Percentiles rank a stretch among this genome's conserved stretches.
These are phyloP conservation scores for Tursiops truncatus DNA, from an alignment of 2,113 vertebrate species.

Conservation along the genomic window DNA sequence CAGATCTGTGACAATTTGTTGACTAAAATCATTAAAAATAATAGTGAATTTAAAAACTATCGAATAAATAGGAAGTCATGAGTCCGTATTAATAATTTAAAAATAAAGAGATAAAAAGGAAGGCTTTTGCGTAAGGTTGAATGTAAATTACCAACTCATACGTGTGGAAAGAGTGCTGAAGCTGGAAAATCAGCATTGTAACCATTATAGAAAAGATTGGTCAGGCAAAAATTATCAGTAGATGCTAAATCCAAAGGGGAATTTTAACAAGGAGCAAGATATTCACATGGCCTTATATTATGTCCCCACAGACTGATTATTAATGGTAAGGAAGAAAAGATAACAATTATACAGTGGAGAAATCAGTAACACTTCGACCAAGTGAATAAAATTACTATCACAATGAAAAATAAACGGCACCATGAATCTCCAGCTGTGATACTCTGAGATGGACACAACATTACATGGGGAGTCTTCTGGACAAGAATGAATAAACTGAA, in stretches of 20 bases:
- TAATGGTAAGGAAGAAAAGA: neutral
- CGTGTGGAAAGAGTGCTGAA: neutral
- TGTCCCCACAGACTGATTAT: neutral
- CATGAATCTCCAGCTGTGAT: neutral
- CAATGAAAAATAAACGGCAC: neutral
- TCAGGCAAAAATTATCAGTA: conserved; percentile 8
- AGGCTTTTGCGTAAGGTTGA: neutral
- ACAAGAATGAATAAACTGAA: neutral
- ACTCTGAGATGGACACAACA: neutral
- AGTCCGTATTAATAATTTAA: neutral
- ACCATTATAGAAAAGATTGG: neutral
- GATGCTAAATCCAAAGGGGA: neutral
- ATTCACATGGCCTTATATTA: neutral
- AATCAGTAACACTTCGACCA: neutral
- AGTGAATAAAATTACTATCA: neutral
- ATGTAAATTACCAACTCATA: neutral
- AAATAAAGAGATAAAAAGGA: neutral
- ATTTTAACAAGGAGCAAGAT: neutral
- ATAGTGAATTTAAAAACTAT: neutral
- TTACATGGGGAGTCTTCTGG: neutral
- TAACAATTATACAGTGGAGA: neutral
- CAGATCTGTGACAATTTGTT: neutral
- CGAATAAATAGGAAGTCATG: neutral
- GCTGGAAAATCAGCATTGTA: neutral
- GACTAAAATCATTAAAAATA: neutral